Evolutionary conservation across 2,888 invertebrate species (phyloP), one percentile per base, ranked within the genome.

Genomic region (Diaperis boleti): DNA sequence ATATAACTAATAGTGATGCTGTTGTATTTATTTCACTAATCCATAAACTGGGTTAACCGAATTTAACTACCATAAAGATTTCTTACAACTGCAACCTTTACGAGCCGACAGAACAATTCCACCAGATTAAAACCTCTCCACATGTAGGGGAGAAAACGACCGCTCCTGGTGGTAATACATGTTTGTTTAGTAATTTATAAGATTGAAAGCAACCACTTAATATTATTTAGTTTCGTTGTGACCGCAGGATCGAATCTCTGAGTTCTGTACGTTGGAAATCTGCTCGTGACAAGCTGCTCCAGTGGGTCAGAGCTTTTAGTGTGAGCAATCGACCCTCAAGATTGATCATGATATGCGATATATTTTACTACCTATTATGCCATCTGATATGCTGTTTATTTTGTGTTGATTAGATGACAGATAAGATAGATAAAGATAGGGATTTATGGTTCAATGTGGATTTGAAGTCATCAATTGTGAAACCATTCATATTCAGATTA

Each of bases 261-360:
- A 26, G 35, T 22, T 18, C 22, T 35, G 35, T 33, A 35, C 15
- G 37, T 10, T n/a, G 56, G 15, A 52, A 60, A 52, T 33, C 61
- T 61, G 55, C n/a, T 54, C 39, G n/a, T 29, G 61, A 55, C 61
- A 61, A 42, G 62, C 55, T 56, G 52, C 54, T 39, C 29, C 62
- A 57, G 50, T 60, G 64, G 61, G 61, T 56, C 61, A 52, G 57
- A 55, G 62, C 66, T 65, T 65, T 66, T 66, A 64, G 55, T 64
- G 54, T 54, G 42, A 55, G 37, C 62, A 52, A 64, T 66, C 56
- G 59, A 50, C 44, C 35, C 45, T 20, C 55, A 63, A 66, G 66
- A 68, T 68, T 68, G 68, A 68, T 68, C 62, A 62, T 64, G 64
- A 62, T 57, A 65, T 60, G 42, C 44, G 62, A 62, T 65, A 61